Evolutionary conservation across 2,113 vertebrate species (phyloP).

Genomic region (Ploceus nigricollis): DNA sequence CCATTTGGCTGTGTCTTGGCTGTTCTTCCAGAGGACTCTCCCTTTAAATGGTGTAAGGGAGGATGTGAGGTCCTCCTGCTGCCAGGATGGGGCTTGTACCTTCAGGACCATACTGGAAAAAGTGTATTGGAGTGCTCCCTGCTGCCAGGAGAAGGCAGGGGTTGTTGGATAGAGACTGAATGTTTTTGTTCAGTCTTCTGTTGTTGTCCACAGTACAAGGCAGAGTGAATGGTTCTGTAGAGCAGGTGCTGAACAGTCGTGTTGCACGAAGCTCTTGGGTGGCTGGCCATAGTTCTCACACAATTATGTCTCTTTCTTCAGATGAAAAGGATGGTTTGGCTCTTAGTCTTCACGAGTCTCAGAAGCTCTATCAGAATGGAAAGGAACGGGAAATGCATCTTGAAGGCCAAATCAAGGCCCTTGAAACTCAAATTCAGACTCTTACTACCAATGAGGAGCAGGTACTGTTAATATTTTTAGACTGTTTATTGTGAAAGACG

Average conservation of each 20-base stretch:
- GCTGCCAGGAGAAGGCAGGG: background rate
- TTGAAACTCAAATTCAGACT: slow-evolving; percentile 83
- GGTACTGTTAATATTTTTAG: slow-evolving; percentile 60
- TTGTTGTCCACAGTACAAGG: background rate
- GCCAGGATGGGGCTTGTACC: background rate
- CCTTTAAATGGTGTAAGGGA: background rate
- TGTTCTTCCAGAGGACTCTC: background rate
- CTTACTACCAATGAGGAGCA: slow-evolving; percentile 83
- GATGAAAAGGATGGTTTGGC: slow-evolving; percentile 91
- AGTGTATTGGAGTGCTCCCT: background rate
- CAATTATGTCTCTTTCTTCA: slow-evolving; percentile 39
- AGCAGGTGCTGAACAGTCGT: background rate
- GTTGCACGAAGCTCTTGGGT: background rate
- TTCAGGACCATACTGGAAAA: background rate
- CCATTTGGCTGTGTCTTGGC: background rate
- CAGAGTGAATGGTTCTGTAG: background rate
- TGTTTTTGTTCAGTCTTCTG: background rate
- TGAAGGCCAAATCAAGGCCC: slow-evolving; percentile 80
- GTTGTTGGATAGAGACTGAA: background rate
- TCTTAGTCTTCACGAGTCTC: slow-evolving; percentile 85
- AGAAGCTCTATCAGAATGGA: slow-evolving; percentile 79
- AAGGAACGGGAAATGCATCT: slow-evolving; percentile 84
- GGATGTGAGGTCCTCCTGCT: background rate
- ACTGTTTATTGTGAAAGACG: background rate
- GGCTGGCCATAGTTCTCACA: background rate